Percentiles rank a stretch among this genome's conserved stretches.
Conservation (phyloP, 2,797 vertebrate genomes). For the Uromys caudimaculatus region DNA sequence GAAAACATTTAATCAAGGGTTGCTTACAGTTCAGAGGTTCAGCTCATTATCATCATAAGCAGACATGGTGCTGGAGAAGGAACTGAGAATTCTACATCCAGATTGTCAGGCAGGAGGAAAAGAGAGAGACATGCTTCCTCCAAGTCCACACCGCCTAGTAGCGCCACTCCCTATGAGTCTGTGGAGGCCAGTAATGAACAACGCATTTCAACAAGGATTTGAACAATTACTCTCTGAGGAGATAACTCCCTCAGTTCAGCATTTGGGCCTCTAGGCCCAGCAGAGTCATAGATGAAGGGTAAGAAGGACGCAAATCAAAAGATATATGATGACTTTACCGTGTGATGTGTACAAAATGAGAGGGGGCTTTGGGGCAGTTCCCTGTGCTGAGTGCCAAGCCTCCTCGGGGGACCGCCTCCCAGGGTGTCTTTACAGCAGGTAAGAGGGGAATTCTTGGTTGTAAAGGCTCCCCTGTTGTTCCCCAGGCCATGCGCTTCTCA, state of each 20-base stretch:
- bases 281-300: neutral
- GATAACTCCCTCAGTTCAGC: neutral
- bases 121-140: neutral
- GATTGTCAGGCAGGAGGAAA: neutral
- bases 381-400: neutral
- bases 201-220: neutral
- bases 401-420: neutral
- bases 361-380: neutral
- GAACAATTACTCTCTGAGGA: neutral
- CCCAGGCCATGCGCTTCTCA: neutral
- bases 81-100: neutral
- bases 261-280: neutral
- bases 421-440: neutral
- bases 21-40: neutral
- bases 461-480: neutral
- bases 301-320: neutral
- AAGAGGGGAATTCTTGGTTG: neutral
- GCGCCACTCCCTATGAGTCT: neutral
- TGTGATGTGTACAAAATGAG: slow-evolving; percentile 36
- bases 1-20: neutral
- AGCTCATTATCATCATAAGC: neutral
- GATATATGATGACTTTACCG: neutral
- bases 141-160: neutral
- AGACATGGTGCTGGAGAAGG: neutral
- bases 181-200: neutral